Evolutionary conservation across 92 coral and sea anemone genomes (phyloP).

Genomic region (Pocillopora grandis): DNA sequence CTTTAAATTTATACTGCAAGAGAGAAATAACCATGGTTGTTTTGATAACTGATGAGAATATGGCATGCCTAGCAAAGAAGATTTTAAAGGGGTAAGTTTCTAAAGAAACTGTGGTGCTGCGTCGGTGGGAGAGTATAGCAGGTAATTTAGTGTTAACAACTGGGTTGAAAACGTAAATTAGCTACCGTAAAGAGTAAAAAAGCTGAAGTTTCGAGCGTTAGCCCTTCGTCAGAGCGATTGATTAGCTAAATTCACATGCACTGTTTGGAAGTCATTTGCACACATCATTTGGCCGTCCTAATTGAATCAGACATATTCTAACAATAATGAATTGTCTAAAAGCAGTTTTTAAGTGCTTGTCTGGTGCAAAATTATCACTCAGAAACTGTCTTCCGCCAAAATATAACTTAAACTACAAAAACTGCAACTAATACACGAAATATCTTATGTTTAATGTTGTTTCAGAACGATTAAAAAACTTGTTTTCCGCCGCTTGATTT

Average conservation of each 20-base stretch:
- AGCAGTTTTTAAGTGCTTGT: neutral
- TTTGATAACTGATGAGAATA: no score
- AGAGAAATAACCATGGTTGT: no score
- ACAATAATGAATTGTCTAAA: neutral
- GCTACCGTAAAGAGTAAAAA: no score
- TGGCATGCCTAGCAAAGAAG: no score
- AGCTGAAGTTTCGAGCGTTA: no score
- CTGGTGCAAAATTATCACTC: neutral
- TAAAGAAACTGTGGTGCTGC: no score
- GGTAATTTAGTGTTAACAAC: no score
- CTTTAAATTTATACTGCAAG: no score
- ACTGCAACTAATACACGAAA: neutral
- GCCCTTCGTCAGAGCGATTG: no score
- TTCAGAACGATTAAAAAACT: neutral
- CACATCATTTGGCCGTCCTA: neutral
- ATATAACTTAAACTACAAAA: neutral
- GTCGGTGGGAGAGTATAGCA: no score
- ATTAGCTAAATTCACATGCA: neutral
- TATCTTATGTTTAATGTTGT: neutral
- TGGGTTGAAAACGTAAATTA: no score
- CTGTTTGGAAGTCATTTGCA: neutral
- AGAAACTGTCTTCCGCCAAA: neutral
- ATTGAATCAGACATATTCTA: neutral
- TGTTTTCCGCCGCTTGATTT: neutral
- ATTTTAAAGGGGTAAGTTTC: no score